A percentile compares a stretch with the other conserved stretches of the same genome.
These are phyloP conservation scores for Biston stratarius DNA, from an alignment of 2,888 invertebrate species.

Conservation along the genomic window DNA sequence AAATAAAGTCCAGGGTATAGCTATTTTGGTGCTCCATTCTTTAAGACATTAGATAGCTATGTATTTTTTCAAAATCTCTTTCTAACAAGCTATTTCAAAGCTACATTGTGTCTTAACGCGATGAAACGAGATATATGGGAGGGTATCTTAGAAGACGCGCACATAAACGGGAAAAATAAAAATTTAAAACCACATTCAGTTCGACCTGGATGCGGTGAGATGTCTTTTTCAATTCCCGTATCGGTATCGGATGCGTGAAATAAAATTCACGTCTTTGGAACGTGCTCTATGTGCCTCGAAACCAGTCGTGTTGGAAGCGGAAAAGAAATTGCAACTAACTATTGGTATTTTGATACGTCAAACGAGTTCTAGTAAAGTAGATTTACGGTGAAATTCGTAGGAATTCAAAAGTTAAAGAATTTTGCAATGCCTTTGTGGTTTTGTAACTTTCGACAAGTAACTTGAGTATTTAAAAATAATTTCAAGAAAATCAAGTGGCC, in stretches of 20 bases:
- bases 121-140: not conserved
- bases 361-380: conserved; percentile 18
- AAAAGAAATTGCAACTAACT: conserved; percentile 48
- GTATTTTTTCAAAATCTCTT: not conserved
- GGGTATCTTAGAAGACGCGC: conserved; percentile 10
- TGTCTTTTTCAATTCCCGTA: conserved; percentile 60
- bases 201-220: conserved; percentile 48
- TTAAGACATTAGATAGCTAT: no score
- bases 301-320: conserved; percentile 42
- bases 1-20: no score
- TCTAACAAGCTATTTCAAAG: not conserved
- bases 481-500: no score
- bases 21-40: no score
- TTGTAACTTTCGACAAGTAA: no score
- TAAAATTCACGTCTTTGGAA: conserved; percentile 63
- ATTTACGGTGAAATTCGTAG: not conserved
- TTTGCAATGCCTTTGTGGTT: not conserved
- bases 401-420: conserved; percentile 14
- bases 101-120: conserved; percentile 5
- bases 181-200: conserved; percentile 26
- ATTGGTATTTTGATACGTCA: conserved; percentile 50
- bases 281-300: conserved; percentile 60
- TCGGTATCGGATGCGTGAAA: conserved; percentile 63
- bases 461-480: no score
- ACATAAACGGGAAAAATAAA: conserved; percentile 16